Conservation (phyloP, 1,140 invertebrate species). For the Drosophila triauraria region DNA sequence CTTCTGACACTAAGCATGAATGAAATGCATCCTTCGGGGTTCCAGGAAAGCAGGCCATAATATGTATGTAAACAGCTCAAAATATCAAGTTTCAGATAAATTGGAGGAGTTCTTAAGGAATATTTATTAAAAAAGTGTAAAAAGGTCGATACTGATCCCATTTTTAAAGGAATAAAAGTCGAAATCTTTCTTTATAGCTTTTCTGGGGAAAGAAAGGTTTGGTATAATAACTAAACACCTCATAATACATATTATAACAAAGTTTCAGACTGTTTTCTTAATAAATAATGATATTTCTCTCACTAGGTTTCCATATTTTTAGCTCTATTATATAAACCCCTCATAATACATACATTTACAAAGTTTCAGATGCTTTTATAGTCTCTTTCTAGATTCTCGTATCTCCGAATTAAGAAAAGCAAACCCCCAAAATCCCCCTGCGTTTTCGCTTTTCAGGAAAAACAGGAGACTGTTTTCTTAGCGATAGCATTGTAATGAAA, state of each 20-base stretch:
- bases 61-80: not conserved
- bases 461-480: not conserved
- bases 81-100: not conserved
- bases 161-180: not conserved
- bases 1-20: constrained; percentile 18
- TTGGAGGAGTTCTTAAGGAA: not conserved
- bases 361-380: not conserved
- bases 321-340: not conserved
- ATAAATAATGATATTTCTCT: not conserved
- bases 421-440: not conserved
- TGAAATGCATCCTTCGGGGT: constrained; percentile 21
- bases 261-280: not conserved
- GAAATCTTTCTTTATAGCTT: too few species aligned
- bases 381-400: not conserved
- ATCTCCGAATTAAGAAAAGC: not conserved
- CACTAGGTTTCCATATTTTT: fast-evolving
- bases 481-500: constrained; percentile 17
- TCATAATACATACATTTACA: not conserved
- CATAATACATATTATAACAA: not conserved
- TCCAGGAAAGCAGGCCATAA: constrained; percentile 7
- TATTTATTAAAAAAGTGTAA: fast-evolving
- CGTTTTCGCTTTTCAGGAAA: constrained; percentile 3
- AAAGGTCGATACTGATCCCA: too few species aligned
- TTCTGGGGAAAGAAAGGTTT: too few species aligned
- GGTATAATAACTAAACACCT: not conserved